phyloP scores from a whole-genome alignment of 1,140 invertebrate species.

The Nymphalis io region DNA sequence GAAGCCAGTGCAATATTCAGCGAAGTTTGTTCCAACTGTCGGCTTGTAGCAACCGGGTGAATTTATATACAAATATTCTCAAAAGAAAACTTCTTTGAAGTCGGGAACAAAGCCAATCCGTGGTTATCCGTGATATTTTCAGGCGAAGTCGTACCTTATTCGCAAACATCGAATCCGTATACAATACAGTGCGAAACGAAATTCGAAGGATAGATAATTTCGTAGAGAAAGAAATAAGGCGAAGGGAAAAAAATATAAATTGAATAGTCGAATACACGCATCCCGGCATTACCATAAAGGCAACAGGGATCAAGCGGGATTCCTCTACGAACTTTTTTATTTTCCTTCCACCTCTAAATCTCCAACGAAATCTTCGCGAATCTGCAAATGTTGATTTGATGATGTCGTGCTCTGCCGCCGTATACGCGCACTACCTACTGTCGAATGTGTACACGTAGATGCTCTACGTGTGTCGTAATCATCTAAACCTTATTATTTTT shows the following conservation, averaged over 20 bases:
- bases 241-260: conserved; percentile 80
- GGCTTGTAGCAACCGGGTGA: conserved; percentile 45
- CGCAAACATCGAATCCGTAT: conserved; percentile 76
- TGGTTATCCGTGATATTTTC: conserved; percentile 79
- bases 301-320: conserved; percentile 79
- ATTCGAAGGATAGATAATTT: conserved; percentile 80
- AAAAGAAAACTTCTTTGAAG: conserved; percentile 77
- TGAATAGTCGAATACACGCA: conserved; percentile 81
- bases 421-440: conserved; percentile 20
- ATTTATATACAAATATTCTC: conserved; percentile 73
- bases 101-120: conserved; percentile 77
- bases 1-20: conserved; percentile 53
- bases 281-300: conserved; percentile 80
- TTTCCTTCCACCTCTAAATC: conserved; percentile 80
- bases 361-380: conserved; percentile 77
- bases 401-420: conserved; percentile 60
- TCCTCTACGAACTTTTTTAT: conserved; percentile 80
- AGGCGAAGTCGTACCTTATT: conserved; percentile 74
- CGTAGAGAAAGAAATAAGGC: conserved; percentile 76
- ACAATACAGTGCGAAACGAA: conserved; percentile 80
- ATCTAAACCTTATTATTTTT: conserved; percentile 13
- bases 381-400: conserved; percentile 81
- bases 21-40: conserved; percentile 47
- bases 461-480: conserved; percentile 30
- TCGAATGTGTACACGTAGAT: conserved; percentile 38